Conservation (phyloP, 2,113 vertebrate genomes). For the Microtus ochrogaster region DNA sequence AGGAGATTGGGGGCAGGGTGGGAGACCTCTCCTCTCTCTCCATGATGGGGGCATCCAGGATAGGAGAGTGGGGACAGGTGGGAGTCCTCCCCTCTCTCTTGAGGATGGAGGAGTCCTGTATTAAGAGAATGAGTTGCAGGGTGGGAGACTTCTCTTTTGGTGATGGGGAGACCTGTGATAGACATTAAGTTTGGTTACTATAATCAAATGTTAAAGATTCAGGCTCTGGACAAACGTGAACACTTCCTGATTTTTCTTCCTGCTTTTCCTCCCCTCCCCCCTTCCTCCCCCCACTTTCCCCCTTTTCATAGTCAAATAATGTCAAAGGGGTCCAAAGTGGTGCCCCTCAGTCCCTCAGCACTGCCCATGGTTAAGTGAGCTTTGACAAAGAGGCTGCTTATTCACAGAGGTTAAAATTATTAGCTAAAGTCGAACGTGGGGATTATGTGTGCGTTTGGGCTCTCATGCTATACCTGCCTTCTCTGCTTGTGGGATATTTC, state of each 20-base stretch:
- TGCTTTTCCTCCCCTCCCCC: background rate
- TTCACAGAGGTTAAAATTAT: background rate
- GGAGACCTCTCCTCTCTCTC: background rate
- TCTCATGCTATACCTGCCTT: background rate
- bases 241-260: constrained; percentile 26
- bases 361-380: background rate
- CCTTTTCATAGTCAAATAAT: background rate
- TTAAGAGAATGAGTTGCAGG: background rate
- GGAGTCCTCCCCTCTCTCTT: background rate
- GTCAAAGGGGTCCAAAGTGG: background rate
- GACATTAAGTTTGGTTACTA: background rate
- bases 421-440: background rate
- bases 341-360: background rate
- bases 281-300: no score
- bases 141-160: background rate
- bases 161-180: background rate
- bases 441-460: constrained; percentile 3
- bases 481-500: background rate
- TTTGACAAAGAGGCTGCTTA: background rate
- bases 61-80: background rate
- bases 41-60: background rate
- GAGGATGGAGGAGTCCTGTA: background rate
- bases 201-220: background rate
- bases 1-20: background rate
- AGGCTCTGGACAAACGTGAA: background rate